Evolutionary conservation across 2,113 vertebrate genomes (phyloP).

Genomic region (Bubo scandiacus): DNA sequence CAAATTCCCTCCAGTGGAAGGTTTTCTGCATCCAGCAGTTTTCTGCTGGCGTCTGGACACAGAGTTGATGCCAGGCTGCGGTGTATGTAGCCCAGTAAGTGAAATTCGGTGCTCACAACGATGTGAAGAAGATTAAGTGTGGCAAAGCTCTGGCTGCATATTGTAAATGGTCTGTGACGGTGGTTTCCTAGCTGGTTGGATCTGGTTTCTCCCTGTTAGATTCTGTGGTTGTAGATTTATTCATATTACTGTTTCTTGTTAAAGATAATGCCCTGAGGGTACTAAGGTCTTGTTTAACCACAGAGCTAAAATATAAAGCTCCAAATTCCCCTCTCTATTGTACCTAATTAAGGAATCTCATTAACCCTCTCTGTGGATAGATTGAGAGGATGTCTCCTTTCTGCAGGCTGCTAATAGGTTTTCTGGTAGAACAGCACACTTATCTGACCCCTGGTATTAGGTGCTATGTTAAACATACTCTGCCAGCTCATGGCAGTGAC

Average conservation of each 20-base stretch:
- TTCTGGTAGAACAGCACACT: conserved; percentile 16
- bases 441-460: background rate
- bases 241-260: background rate
- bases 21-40: background rate
- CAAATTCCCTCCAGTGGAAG: background rate
- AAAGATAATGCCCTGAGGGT: background rate
- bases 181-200: background rate
- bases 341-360: conserved; percentile 41
- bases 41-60: background rate
- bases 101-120: background rate
- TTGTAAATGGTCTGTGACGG: background rate
- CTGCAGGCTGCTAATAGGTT: conserved; percentile 17
- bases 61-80: background rate
- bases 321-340: background rate
- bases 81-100: background rate
- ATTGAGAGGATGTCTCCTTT: background rate
- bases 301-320: conserved; percentile 15
- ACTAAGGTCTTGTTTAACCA: background rate
- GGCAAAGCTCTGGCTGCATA: background rate
- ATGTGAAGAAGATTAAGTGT: background rate
- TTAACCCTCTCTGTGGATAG: conserved; percentile 39
- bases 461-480: background rate
- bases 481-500: background rate
- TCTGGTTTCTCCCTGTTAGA: background rate
- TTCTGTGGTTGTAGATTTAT: background rate